Base-by-base conservation (phyloP, 2,113 vertebrate species). In the Mesembrinibis cayennensis region DNA sequence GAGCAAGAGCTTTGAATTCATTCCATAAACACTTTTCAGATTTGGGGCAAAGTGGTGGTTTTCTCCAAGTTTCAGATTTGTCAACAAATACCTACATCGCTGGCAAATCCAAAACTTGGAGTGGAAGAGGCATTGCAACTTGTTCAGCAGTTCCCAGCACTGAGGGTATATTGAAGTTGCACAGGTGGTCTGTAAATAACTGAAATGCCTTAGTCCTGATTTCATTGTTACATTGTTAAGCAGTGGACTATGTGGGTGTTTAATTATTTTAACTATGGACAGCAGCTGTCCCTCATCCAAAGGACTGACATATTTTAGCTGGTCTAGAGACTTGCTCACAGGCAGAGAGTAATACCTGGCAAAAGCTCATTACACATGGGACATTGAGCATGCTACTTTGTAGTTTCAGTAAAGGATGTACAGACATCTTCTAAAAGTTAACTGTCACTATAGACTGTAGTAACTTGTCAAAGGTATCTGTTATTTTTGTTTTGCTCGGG, bases 351-450 rank as follows among this genome's bases (percentile, higher is more conserved):
- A 49, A 13, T 21, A 30, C 30, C 29, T 55, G n/a, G 40, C 32
- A 78, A 11, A 56, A 67, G 50, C 44, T 47, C 11, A 1, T 34
- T 58, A 11, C 36, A 2, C 0, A 0, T 30, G 40, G 52, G 30
- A 29, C 5, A 0, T 3, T 3, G 45, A 61, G 45, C 5, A 1
- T 40, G 26, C 15, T 50, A 3, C 44, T 72, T 5, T 5, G 4
- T 13, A 15, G 20, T 32, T 36, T 71, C 45, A 62, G 34, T 56
- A 14, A 22, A 32, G 53, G 34, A 12, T 52, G 45, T 23, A 6
- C 27, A 55, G 8, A 20, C 27, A 8, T 34, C 17, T 67, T 9
- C 47, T 72, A 3, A 5, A 73, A 66, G 50, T 56, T 63, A 44
- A 32, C 67, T 56, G 36, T 80, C 30, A 2, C 67, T 26, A 2